A percentile compares a stretch with the other conserved stretches of the same genome.
Evolutionary conservation across 2,888 invertebrate species (phyloP).

Genomic region (Mythimna ferrago): DNA sequence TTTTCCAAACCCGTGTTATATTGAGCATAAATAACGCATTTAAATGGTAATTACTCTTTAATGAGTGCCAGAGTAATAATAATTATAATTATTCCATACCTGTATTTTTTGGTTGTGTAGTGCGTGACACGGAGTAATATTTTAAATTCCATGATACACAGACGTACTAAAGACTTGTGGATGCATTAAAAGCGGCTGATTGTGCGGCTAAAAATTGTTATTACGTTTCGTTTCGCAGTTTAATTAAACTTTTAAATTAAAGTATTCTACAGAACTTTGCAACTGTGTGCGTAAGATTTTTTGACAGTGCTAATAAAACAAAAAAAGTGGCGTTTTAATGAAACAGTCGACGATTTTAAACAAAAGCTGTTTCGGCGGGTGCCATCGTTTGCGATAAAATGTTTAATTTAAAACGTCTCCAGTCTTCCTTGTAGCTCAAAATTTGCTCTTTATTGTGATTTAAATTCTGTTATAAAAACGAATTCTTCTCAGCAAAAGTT

Average conservation of each 20-base stretch:
- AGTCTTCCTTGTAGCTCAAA: constrained; percentile 25
- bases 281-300: constrained; percentile 43
- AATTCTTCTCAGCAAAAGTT: constrained; percentile 16
- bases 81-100: constrained; percentile 79
- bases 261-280: constrained; percentile 25
- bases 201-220: constrained; percentile 32
- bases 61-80: constrained; percentile 82
- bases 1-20: constrained; percentile 29
- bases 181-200: constrained; percentile 49
- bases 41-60: constrained; percentile 83
- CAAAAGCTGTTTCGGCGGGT: constrained; percentile 39
- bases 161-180: constrained; percentile 45
- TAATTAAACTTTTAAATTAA: constrained; percentile 53
- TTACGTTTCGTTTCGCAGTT: constrained; percentile 47
- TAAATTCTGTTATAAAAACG: constrained; percentile 12
- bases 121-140: constrained; percentile 78
- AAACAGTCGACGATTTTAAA: constrained; percentile 43
- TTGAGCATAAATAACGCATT: constrained; percentile 78
- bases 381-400: constrained; percentile 46
- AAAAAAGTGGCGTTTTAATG: constrained; percentile 46
- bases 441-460: constrained; percentile 18
- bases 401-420: constrained; percentile 43
- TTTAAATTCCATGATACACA: constrained; percentile 70
- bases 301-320: constrained; percentile 33
- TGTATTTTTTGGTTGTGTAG: constrained; percentile 69